These are phyloP conservation scores for Catostomus latipinnis DNA, from an alignment of 2,797 vertebrate species.

Conservation along the genomic window DNA sequence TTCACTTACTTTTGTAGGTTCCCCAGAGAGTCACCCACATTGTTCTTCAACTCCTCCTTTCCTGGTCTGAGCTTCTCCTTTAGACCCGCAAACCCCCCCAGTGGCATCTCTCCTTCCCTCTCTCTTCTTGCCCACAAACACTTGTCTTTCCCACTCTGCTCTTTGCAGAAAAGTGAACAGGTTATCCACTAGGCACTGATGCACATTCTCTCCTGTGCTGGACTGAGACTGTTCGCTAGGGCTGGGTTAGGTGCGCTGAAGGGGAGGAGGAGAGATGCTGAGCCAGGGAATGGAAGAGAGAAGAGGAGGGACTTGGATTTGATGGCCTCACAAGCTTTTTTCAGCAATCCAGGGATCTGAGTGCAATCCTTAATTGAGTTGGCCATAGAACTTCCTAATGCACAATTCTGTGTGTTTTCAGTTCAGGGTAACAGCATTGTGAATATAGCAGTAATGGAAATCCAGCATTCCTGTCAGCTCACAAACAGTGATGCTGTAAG, in stretches of 20 bases:
- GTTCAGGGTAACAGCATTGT: constrained; percentile 10
- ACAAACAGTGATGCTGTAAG: not conserved
- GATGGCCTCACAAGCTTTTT: not conserved
- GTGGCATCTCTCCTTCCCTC: constrained; percentile 83
- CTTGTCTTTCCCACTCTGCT: constrained; percentile 43
- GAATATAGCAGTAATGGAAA: constrained; percentile 8
- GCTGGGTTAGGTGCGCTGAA: constrained; percentile 61
- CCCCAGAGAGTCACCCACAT: constrained; percentile 87
- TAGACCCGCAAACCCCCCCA: constrained; percentile 83
- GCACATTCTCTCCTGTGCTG: constrained; percentile 67
- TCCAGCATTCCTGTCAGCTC: not conserved
- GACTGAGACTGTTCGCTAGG: constrained; percentile 58
- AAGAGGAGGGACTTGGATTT: constrained; percentile 46
- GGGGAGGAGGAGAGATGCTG: constrained; percentile 55
- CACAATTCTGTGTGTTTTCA: not conserved
- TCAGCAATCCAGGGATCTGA: not conserved
- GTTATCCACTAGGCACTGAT: constrained; percentile 68
- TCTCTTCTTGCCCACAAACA: constrained; percentile 47
- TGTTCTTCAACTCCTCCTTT: constrained; percentile 90
- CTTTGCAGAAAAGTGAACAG: constrained; percentile 44
- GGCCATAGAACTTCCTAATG: not conserved
- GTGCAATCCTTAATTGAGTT: constrained; percentile 12
- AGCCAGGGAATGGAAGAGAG: constrained; percentile 28
- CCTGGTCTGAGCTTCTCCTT: constrained; percentile 89
- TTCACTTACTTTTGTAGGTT: constrained; percentile 92